Evolutionary conservation across 2,888 invertebrate genomes (phyloP).

Genomic region (Dastarcus helophoroides): DNA sequence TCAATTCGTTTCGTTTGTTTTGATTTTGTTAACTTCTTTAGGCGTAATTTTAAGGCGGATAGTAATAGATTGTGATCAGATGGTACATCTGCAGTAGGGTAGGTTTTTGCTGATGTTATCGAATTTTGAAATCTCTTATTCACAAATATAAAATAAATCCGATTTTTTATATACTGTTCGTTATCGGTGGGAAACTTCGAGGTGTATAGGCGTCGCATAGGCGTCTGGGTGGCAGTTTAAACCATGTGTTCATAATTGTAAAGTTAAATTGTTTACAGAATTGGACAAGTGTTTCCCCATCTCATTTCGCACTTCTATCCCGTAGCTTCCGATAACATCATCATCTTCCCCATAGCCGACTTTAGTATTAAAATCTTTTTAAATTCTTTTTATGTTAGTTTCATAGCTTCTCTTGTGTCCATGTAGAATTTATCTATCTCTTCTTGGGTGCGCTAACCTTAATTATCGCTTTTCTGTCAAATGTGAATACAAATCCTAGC

Average conservation of each 20-base stretch:
- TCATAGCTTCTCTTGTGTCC: conserved; percentile 8
- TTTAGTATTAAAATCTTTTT: no score
- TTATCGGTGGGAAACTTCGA: background rate
- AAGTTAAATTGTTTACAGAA: conserved; percentile 1
- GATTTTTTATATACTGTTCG: conserved; percentile 1
- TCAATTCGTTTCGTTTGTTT: no score
- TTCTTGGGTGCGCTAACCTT: conserved; percentile 9
- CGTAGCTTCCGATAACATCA: no score
- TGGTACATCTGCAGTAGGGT: conserved; percentile 1
- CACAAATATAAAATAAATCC: background rate
- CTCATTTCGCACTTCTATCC: no score
- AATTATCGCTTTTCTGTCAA: conserved; percentile 3
- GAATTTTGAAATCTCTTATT: conserved; percentile 1
- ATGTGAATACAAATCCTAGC: conserved; percentile 6
- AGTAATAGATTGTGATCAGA: no score
- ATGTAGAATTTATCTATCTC: no score
- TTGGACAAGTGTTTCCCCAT: no score
- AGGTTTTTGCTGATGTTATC: conserved; percentile 2
- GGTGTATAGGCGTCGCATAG: no score
- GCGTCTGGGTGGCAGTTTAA: conserved; percentile 2
- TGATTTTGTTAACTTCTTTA: background rate
- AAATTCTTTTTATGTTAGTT: conserved; percentile 12
- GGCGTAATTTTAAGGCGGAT: background rate
- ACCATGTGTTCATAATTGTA: background rate
- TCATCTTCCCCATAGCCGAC: no score